Evolutionary conservation across 2,797 vertebrate species (phyloP).

Genomic region (Anguilla marmorata): DNA sequence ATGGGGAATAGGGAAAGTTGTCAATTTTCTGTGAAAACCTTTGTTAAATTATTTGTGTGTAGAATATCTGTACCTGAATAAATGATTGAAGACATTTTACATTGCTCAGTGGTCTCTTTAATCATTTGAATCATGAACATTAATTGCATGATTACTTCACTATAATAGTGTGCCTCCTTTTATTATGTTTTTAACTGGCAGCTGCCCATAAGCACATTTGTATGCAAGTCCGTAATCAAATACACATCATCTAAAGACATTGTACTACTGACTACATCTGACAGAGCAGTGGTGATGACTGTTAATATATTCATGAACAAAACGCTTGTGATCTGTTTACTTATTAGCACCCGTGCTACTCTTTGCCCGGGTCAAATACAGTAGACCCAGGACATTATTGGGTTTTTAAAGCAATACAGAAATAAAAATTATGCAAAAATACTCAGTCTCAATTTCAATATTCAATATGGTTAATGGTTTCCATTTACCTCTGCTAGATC

Average conservation of each 20-base stretch:
- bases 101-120: background rate
- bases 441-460: no score
- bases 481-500: no score
- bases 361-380: no score
- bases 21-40: background rate
- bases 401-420: no score
- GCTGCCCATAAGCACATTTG: background rate
- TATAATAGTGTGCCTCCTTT: background rate
- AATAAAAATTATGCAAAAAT: no score
- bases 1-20: background rate
- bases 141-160: background rate
- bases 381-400: no score
- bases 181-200: background rate
- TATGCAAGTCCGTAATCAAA: background rate
- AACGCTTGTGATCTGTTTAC: background rate
- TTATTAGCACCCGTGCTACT: no score
- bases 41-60: constrained; percentile 11
- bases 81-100: background rate
- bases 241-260: background rate
- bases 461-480: no score
- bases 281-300: background rate
- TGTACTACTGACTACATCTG: background rate
- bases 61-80: background rate
- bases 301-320: background rate
- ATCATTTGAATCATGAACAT: background rate